Evolutionary conservation across 2,113 vertebrate genomes (phyloP), one percentile per base, ranked within the genome.

Genomic region (Motacilla alba): DNA sequence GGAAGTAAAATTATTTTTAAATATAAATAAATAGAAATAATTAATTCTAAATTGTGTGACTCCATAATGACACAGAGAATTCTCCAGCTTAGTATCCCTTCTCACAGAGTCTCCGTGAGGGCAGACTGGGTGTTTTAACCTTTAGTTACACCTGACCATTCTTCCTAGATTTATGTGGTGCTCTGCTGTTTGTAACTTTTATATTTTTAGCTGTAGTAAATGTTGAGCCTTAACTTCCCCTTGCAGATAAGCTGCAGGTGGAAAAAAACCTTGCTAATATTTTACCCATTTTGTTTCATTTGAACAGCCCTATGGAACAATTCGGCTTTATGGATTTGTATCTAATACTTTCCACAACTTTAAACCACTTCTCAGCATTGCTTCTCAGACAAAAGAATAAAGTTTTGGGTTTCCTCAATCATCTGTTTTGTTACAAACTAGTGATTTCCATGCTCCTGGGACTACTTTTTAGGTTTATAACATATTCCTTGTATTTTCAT

Each of bases 401-500:
- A 81, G 47, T 50, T 43, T 67, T 77, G 10, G 10, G 20, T 93
- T 95, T 95, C 78, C 19, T 70, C 35, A 37, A 5, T 67, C 74
- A 83, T 46, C 52, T 31, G 9, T 70, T 66, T 69, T 59, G 55
- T 69, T 81, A 31, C 37, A 74, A 87, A 69, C 44, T 28, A 50
- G 55, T 66, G 70, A 94, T 14, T 55, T 43, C 19, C 3, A 20
- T 0, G 9, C 31, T 81, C 17, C 15, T 78, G 74, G 13, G 64
- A 59, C 20, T 28, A 8, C 23, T 19, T 59, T 62, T 90, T 49
- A 62, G 30, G 60, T 47, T 93, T 94, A 86, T 86, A 76, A 68
- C 31, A 33, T 43, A 80, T 59, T 76, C 21, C 21, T 86, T 93
- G 96, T 88, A 81, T 91, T 94, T 96, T 91, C 74, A 70, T 80